Base-by-base conservation (phyloP, 2,797 vertebrate species). In the Coendou prehensilis region DNA sequence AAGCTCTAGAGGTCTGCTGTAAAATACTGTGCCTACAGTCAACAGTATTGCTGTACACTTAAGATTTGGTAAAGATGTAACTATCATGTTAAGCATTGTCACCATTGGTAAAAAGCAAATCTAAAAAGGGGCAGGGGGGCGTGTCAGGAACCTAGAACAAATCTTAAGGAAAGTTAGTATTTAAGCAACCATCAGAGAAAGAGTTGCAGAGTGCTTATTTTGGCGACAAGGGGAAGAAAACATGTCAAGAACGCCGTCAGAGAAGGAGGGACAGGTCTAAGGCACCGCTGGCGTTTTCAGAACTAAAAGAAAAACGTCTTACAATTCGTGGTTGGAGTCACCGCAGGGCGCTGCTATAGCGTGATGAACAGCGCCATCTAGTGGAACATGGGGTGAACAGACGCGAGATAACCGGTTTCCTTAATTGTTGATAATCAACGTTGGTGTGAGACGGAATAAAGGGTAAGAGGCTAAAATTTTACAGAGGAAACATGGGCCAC, bases 331-430 rank as follows among this genome's bases (percentile, higher is more conserved):
- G 37, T 18, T 50, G 5, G 30, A 13, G 85, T 10, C 11, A 0
- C 1, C 3, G 33, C 0, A 20, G 26, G 0, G 9, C 37, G 2
- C 14, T 1, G 52, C 11, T 0, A 23, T 61, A 78, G 10, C 20
- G 22, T n/a, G 87, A n/a, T 0, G 0, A 59, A n/a, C 78, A 28
- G 82, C 73, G 67, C 91, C 97, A 85, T 79, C 97, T 96, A 41
- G 93, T 80, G 97, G 93, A 9, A 3, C 0, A 0, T 0, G 0
- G 0, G 8, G 0, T 63, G 88, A 92, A 59, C 20, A 75, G 28
- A 18, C 0, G 15, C 5, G 6, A 14, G 63, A 50, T 50, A 52
- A 11, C 50, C 0, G 5, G 45, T 45, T 50, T 45, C 45, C 23
- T 63, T 5, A 13, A 17, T 14, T 14, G n/a, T 75, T 75, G 8